Base-by-base conservation (phyloP, 2,888 invertebrate species). In the Melinaea menophilus region DNA sequence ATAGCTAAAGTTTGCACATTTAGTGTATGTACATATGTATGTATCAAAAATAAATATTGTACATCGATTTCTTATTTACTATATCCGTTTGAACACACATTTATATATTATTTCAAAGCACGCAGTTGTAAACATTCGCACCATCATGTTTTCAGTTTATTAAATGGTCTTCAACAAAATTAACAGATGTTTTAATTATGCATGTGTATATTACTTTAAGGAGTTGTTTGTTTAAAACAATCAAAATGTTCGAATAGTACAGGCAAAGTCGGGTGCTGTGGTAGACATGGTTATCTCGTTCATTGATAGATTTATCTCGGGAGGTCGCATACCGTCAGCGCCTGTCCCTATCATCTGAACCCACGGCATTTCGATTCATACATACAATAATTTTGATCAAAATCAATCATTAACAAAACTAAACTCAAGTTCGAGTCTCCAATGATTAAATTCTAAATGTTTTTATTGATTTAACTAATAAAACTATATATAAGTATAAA, bases 241-340 rank as follows among this genome's bases (percentile, higher is more conserved):
- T 51, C 2, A 4, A 5, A 31, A 73, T 75, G 68, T 73, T 75
- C 78, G 79, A 81, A 82, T 77, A 81, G 82, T 78, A 82, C 85
- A 81, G 75, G 77, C 78, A 81, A 76, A 80, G 80, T 75, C 72
- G 74, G 77, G 80, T 88, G 88, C 88, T 88, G 81, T 76, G 86
- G 79, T 78, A 78, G 86, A 81, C 85, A 83, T 84, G 82, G 85
- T 87, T 88, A 88, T 90, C 89, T 72, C 76, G 74, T 84, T 87
- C 89, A 90, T 90, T 90, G 89, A 90, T 88, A 87, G 84, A 88
- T 88, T 86, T 90, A 88, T 88, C 88, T 85, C 77, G 63, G 85
- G 89, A 86, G 88, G 88, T 88, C 88, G 84, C 74, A 72, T 64
- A 69, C 71, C 63, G 61, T 34, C 22, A 22, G 56, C 67, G 56